Percentiles rank a stretch among this genome's conserved stretches.
Evolutionary conservation across 2,888 invertebrate genomes (phyloP).

Genomic region (Strigamia transsilvanica): DNA sequence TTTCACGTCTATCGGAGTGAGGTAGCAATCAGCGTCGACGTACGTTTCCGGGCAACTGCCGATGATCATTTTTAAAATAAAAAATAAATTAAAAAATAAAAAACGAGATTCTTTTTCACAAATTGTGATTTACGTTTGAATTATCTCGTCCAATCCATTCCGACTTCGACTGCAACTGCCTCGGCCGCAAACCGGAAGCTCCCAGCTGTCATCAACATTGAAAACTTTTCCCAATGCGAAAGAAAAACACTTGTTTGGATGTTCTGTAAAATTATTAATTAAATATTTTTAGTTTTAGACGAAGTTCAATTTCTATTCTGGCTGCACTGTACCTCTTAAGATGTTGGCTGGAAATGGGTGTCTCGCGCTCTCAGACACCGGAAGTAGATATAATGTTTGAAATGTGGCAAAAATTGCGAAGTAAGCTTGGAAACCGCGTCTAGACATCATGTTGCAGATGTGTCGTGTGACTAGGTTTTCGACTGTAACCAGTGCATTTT

Average conservation of each 20-base stretch:
- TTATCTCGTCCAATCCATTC: conserved; percentile 2
- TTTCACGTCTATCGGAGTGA: background rate
- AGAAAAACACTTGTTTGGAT: conserved; percentile 18
- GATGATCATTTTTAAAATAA: no score
- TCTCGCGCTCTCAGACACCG: background rate
- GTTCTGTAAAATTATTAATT: no score
- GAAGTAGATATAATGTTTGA: background rate
- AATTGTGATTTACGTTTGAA: background rate
- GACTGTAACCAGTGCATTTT: background rate
- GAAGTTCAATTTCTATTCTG: no score
- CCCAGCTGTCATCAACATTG: background rate
- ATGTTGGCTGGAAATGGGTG: background rate
- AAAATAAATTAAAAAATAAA: background rate
- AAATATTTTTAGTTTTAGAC: no score
- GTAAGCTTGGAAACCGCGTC: background rate
- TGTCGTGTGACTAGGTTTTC: background rate
- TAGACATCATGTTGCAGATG: background rate
- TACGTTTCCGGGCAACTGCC: conserved; percentile 14
- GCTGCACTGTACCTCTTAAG: background rate
- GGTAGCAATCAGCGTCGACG: background rate
- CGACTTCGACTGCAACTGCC: background rate
- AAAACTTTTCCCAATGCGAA: background rate
- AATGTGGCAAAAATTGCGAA: background rate
- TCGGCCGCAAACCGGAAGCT: background rate
- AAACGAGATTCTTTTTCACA: no score